Evolutionary conservation across 2,888 invertebrate genomes (phyloP), one percentile per base, ranked within the genome.

Genomic region (Alviniconcha strummeri): DNA sequence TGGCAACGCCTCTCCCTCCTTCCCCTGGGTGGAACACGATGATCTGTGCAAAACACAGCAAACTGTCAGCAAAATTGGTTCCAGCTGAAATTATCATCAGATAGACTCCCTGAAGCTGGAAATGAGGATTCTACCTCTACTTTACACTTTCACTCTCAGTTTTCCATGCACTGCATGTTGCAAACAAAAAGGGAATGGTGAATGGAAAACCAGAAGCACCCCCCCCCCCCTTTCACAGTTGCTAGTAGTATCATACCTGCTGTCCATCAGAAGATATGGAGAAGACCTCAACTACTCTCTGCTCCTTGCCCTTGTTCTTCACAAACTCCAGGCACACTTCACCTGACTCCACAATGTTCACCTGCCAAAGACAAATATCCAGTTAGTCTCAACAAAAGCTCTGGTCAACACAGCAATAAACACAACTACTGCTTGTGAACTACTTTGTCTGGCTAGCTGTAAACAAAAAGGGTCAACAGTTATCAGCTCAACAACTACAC

Each of bases 291-390:
- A 91, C 88, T 15, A 96, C 95, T 82, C 97, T 95, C 89, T 96
- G 96, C 91, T 97, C 97, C 93, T 92, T 92, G 86, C 95, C 95
- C 79, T 94, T 93, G 90, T 95, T 96, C 93, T 97, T 97, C 52
- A 97, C 95, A 92, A 98, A 97, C 93, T 98, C 98, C 11, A 98
- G 95, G 92, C 96, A 96, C 19, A 98, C 97, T 93, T 96, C 96
- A 15, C 97, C 96, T 84, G 95, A 95, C 13, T 95, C 95, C 88
- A 97, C 94, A 91, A 98, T 97, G 92, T 92, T 92, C 57, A 93
- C 88, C 91, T 91, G 83, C 9, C 60, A 54, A 57, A 55, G 64
- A 55, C 19, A 64, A 77, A 52, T n/a, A 69, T 69, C 0, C 0
- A 6, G 0, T 69, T 17, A 17, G n/a, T 15, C 69, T 69, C 6